Conservation (phyloP, 2,113 vertebrate genomes). For the Piaya cayana region DNA sequence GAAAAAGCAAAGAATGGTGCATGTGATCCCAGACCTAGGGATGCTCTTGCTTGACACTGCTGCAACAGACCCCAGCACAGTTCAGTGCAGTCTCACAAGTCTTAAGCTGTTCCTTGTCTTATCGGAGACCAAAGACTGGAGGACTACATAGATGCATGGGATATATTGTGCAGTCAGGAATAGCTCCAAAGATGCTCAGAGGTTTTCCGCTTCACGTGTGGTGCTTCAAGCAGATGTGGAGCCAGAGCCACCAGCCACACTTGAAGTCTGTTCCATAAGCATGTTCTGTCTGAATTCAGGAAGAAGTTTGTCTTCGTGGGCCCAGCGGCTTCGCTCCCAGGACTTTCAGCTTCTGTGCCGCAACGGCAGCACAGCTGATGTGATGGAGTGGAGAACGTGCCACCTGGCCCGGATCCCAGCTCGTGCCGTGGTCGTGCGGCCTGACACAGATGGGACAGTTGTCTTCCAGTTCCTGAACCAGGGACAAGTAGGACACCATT, state of each 20-base stretch:
- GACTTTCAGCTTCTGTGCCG: slow-evolving; percentile 89
- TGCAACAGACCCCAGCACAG: neutral
- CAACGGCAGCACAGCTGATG: slow-evolving; percentile 75
- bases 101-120: neutral
- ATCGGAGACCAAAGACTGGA: neutral
- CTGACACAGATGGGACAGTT: slow-evolving; percentile 65
- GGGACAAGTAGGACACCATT: slow-evolving; percentile 78
- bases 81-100: neutral
- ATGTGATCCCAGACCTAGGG: neutral
- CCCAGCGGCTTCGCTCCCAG: slow-evolving; percentile 59
- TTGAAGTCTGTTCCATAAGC: neutral
- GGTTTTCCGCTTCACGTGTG: neutral
- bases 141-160: neutral
- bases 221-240: neutral
- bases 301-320: slow-evolving; percentile 73
- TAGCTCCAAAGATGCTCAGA: neutral
- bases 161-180: neutral
- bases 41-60: neutral
- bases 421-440: slow-evolving; percentile 82
- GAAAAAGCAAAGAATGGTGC: neutral
- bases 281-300: slow-evolving; percentile 68
- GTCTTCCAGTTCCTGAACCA: slow-evolving; percentile 84
- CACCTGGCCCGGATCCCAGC: slow-evolving; percentile 86
- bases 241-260: neutral
- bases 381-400: slow-evolving; percentile 82